Conservation (phyloP, 1,140 invertebrate species). For the Drepana arcuata region DNA sequence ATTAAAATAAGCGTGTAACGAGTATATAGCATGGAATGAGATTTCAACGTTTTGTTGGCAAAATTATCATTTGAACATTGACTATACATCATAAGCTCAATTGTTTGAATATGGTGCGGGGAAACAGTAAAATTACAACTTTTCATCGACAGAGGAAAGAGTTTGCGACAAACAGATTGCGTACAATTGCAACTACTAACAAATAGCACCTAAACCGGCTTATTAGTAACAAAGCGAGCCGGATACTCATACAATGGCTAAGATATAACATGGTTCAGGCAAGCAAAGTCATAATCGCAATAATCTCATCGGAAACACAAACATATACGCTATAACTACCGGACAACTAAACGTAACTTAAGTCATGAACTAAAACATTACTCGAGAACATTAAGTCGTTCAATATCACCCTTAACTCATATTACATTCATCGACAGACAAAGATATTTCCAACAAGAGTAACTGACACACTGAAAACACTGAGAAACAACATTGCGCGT, state of each 20-base stretch:
- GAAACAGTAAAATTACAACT: no score
- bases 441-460: conserved; percentile 46
- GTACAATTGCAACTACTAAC: conserved; percentile 23
- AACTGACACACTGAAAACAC: conserved; percentile 41
- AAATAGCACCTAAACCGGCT: conserved; percentile 46
- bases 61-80: no score
- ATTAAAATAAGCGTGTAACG: conserved; percentile 35
- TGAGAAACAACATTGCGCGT: conserved; percentile 32
- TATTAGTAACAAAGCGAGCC: no score
- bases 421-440: conserved; percentile 51
- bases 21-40: conserved; percentile 39
- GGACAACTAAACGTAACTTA: no score
- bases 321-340: conserved; percentile 18
- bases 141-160: no score
- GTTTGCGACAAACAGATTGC: no score
- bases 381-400: no score
- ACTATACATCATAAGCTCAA: no score
- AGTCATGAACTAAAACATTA: conserved; percentile 19
- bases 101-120: no score
- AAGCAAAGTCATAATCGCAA: conserved; percentile 31
- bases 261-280: conserved; percentile 28
- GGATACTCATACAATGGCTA: conserved; percentile 22
- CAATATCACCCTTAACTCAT: conserved; percentile 45
- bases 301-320: conserved; percentile 15
- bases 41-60: no score